phyloP scores from a whole-genome alignment of 2,888 invertebrate species.

The Tineola bisselliella region DNA sequence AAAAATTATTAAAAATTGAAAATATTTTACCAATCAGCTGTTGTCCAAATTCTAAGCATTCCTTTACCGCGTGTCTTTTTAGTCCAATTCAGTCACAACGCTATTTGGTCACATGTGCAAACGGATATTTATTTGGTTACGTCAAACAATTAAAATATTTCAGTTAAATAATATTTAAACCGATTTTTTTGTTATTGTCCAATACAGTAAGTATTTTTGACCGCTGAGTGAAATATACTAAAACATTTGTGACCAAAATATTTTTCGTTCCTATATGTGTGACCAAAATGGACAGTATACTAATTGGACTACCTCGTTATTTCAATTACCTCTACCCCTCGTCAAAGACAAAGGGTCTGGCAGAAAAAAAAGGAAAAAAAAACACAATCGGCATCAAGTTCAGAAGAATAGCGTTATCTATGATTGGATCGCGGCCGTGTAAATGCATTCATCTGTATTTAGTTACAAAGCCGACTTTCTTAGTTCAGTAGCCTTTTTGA shows the following conservation, averaged over 20 bases:
- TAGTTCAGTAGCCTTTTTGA: constrained; percentile 52
- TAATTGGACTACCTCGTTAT: constrained; percentile 42
- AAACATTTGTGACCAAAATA: too few relatives aligned
- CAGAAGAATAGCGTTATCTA: constrained; percentile 53
- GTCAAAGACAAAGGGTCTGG: constrained; percentile 66
- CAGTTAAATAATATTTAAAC: too few relatives aligned
- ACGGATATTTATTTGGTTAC: too few relatives aligned
- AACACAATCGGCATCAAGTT: constrained; percentile 30
- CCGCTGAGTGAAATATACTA: too few relatives aligned
- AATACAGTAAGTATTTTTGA: too few relatives aligned
- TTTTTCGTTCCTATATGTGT: too few relatives aligned
- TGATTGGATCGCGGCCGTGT: constrained; percentile 66
- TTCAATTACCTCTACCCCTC: constrained; percentile 62
- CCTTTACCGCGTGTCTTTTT: constrained; percentile 25
- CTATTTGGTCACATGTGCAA: too few relatives aligned
- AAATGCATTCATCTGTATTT: constrained; percentile 58
- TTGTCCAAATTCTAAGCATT: constrained; percentile 60
- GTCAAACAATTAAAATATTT: too few relatives aligned
- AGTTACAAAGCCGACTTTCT: constrained; percentile 46
- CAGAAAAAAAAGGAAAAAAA: constrained; percentile 35
- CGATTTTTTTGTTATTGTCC: too few relatives aligned
- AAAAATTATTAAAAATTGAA: not conserved
- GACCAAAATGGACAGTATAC: too few relatives aligned
- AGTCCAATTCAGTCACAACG: too few relatives aligned
- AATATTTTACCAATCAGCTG: constrained; percentile 41